Base-by-base conservation (phyloP, 2,797 vertebrate genomes). In the Leptoclinus maculatus region DNA sequence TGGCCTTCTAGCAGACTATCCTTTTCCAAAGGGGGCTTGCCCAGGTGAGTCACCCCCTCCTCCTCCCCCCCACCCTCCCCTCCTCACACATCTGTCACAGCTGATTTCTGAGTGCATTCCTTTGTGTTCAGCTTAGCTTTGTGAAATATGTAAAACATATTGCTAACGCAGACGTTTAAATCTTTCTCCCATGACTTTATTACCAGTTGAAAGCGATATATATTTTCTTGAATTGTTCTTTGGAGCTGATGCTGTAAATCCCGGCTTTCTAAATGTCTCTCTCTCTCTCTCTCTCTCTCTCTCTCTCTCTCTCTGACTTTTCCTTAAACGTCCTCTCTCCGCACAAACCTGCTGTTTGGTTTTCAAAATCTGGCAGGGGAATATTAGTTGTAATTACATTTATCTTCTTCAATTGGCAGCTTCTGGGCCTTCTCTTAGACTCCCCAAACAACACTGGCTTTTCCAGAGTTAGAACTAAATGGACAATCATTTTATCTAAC, bases 1-100 rank as follows among this genome's bases (percentile, higher is more conserved):
- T 85, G 93, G 93, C 85, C 93, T 94, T 60, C 93, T 95, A 65
- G 91, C 93, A 82, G 92, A 95, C 89, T 95, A 94, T 91, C 88
- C 93, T 73, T 94, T 95, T 81, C 90, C 92, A 81, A 95, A 94
- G 88, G 94, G 93, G 83, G 88, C 93, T 81, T 95, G 93, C 83
- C 91, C 92, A 95, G 94, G 94, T 95, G 93, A 95, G 93, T 94
- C 79, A 71, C 51, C 84, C 84, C 7, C 19, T 14, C 51, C 71
- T 21, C 13, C 56, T 43, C 5, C 19, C 70, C 34, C 7, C 36
- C 17, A 29, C 29, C 29, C 53, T 25, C 70, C 58, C 51, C 21
- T 29, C 9, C 32, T 7, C 11, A 41, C 39, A 13, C 34, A 17
- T 65, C 23, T 53, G 10, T 66, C 51, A 59, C 34, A 62, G 13